Evolutionary conservation across 2,797 vertebrate species (phyloP).

Genomic region (Microctenopoma stevenorrisi): DNA sequence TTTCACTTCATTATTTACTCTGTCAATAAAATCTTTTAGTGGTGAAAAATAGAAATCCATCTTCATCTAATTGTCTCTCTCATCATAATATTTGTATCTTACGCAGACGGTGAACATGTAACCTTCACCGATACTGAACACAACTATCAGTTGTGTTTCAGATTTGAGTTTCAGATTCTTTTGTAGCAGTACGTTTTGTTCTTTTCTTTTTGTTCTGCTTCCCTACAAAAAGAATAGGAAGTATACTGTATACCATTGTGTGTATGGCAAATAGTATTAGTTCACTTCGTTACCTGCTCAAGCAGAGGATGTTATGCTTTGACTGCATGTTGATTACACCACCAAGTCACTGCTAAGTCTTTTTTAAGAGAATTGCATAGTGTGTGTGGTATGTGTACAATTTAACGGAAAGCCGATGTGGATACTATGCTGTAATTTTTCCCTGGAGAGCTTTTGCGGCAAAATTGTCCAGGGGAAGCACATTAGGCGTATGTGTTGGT

Average conservation of each 20-base stretch:
- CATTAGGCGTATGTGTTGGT: constrained; percentile 72
- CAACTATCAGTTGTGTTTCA: too few relatives aligned
- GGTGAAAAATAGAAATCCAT: too few relatives aligned
- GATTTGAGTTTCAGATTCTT: background rate
- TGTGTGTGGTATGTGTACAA: constrained; percentile 68
- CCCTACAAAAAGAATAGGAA: background rate
- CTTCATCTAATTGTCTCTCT: too few relatives aligned
- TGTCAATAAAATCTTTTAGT: too few relatives aligned
- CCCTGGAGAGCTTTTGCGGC: constrained; percentile 63
- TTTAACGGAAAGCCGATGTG: constrained; percentile 72
- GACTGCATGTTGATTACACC: constrained; percentile 32
- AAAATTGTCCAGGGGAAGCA: constrained; percentile 56
- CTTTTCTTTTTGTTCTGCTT: too few relatives aligned
- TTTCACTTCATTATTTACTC: too few relatives aligned
- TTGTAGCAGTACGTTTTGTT: background rate
- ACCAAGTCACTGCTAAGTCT: constrained; percentile 33
- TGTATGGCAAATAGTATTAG: constrained; percentile 10
- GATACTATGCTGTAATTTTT: constrained; percentile 66
- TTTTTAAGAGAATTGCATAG: constrained; percentile 44
- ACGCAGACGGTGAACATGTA: too few relatives aligned
- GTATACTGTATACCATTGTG: background rate
- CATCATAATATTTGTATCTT: too few relatives aligned
- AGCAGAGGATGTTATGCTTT: constrained; percentile 32
- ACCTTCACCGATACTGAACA: too few relatives aligned
- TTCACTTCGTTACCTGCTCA: constrained; percentile 37